Evolutionary conservation across 35 echinoderm and acorn worm species (phyloP).

Genomic region (Apostichopus japonicus): DNA sequence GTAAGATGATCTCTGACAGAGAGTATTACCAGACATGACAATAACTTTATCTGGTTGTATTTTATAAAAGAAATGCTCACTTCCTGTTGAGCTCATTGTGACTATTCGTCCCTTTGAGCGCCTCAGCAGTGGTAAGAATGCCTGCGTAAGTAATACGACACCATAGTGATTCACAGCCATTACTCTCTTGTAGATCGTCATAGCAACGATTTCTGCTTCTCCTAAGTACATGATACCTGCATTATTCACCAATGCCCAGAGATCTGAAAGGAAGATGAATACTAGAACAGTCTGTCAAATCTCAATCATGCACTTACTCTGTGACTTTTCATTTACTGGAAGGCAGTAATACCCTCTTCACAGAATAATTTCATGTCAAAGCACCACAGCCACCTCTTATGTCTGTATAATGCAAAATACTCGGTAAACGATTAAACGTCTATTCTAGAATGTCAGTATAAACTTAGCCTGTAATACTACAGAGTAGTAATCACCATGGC

Average conservation of each 20-base stretch:
- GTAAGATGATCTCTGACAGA: too few species aligned
- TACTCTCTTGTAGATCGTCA: background rate
- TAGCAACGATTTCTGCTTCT: conserved; percentile 15
- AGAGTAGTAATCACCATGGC: too few species aligned
- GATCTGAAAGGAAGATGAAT: background rate
- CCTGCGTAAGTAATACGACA: conserved; percentile 9
- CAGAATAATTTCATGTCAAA: background rate
- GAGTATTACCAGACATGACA: too few species aligned
- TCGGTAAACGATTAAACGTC: too few species aligned
- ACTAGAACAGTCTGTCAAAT: too few species aligned
- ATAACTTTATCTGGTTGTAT: too few species aligned
- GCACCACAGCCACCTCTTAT: too few species aligned
- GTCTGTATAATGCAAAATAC: too few species aligned
- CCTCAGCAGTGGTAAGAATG: conserved; percentile 29
- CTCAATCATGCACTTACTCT: too few species aligned
- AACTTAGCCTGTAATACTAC: too few species aligned
- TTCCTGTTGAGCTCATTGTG: background rate
- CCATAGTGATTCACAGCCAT: conserved; percentile 45
- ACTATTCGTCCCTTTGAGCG: conserved; percentile 30
- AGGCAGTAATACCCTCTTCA: background rate
- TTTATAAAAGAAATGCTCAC: background rate
- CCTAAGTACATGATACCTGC: conserved; percentile 21
- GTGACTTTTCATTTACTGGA: too few species aligned
- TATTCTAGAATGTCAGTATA: too few species aligned
- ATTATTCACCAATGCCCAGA: conserved; percentile 45